These are phyloP conservation scores for Oreochromis mossambicus DNA, from an alignment of 2,797 vertebrate genomes.

Conservation along the genomic window DNA sequence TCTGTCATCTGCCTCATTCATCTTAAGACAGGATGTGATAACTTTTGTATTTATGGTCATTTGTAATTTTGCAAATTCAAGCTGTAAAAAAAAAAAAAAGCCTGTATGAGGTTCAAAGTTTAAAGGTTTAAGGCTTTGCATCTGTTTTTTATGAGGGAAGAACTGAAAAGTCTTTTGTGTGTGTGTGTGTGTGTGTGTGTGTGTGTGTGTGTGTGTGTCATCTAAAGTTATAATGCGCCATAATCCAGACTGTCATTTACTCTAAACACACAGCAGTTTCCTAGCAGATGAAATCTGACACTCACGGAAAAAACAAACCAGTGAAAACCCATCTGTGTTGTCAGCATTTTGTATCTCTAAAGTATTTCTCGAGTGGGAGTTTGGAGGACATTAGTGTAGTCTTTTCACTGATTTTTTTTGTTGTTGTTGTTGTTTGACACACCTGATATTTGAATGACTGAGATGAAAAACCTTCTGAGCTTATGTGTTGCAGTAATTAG, in stretches of 20 bases:
- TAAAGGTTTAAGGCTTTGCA: neutral
- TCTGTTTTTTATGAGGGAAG: constrained; percentile 21
- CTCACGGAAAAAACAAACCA: neutral
- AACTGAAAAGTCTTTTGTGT: neutral
- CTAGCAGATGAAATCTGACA: constrained; percentile 48
- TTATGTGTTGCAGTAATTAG: neutral
- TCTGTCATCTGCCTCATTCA: neutral
- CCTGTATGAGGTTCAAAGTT: constrained; percentile 20
- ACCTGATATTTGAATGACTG: neutral
- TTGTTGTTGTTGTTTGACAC: neutral
- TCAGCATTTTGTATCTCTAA: neutral
- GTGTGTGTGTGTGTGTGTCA: neutral
- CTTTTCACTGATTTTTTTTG: neutral
- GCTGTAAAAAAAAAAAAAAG: neutral
- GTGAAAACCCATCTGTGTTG: constrained; percentile 39
- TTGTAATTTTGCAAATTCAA: neutral
- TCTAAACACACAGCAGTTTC: neutral
- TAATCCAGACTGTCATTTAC: neutral
- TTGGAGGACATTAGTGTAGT: neutral
- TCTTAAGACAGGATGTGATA: neutral
- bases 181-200: neutral
- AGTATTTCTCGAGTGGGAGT: neutral
- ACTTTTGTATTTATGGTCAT: neutral
- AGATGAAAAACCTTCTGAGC: neutral
- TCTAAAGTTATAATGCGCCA: neutral